These are phyloP conservation scores for Ichneumon xanthorius DNA, from an alignment of 2,888 invertebrate genomes.

Conservation along the genomic window DNA sequence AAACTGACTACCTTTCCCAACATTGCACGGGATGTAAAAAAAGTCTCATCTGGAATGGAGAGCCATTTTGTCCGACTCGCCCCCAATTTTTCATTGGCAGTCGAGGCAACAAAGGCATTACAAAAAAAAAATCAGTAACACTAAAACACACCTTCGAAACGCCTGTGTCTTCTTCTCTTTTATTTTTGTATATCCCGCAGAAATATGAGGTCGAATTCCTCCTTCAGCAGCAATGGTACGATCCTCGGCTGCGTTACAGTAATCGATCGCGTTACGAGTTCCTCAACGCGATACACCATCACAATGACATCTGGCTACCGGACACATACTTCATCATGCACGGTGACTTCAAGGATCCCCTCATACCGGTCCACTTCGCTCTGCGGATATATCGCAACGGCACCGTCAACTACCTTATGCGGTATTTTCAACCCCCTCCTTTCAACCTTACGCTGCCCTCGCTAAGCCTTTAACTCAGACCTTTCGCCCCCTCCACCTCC, in stretches of 20 bases:
- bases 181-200: slow-evolving; percentile 85
- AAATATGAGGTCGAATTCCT: slow-evolving; percentile 98
- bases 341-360: slow-evolving; percentile 97
- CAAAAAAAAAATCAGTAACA: neutral
- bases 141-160: neutral
- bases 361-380: slow-evolving; percentile 97
- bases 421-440: slow-evolving; percentile 85
- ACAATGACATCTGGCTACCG: slow-evolving; percentile 96
- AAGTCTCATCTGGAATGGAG: neutral
- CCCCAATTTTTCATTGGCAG: neutral
- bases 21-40: neutral
- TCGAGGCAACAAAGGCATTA: neutral
- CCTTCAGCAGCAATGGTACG: slow-evolving; percentile 97
- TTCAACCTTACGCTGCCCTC: neutral
- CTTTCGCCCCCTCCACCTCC: neutral
- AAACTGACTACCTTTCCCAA: neutral
- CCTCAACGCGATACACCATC: slow-evolving; percentile 96
- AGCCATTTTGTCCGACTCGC: neutral
- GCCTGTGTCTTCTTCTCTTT: slow-evolving; percentile 20
- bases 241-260: slow-evolving; percentile 94
- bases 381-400: slow-evolving; percentile 96
- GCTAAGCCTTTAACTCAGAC: slow-evolving; percentile 17
- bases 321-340: slow-evolving; percentile 99
- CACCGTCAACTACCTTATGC: slow-evolving; percentile 97
- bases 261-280: slow-evolving; percentile 95